Conservation (phyloP, 2,888 invertebrate genomes). For the Nemoura dubitans region DNA sequence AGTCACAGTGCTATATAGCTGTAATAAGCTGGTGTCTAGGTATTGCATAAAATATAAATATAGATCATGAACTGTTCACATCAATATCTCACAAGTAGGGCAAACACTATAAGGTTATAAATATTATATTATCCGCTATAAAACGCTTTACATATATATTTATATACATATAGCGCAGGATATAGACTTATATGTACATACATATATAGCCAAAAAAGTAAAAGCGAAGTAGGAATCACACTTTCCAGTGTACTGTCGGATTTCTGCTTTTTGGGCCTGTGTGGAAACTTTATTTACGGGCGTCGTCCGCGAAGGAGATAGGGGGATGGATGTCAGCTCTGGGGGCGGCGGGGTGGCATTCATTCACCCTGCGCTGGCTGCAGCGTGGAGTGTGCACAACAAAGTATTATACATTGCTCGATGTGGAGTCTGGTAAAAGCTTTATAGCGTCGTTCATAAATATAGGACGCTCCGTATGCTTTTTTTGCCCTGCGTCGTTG, state of each 20-base stretch:
- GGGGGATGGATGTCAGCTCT: neutral
- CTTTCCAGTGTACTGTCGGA: neutral
- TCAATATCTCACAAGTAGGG: conserved; percentile 16
- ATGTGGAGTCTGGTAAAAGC: conserved; percentile 19
- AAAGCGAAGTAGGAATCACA: neutral
- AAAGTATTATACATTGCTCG: conserved; percentile 15
- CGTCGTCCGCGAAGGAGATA: neutral
- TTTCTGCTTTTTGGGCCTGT: conserved; percentile 14
- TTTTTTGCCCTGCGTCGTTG: neutral
- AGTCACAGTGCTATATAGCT: neutral
- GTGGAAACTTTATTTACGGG: neutral
- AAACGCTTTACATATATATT: conserved; percentile 13
- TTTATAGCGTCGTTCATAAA: conserved; percentile 20
- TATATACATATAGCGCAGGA: neutral
- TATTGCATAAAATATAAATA: conserved; percentile 12
- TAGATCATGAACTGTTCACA: conserved; percentile 9
- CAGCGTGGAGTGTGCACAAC: neutral
- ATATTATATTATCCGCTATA: conserved; percentile 19
- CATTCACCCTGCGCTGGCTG: conserved; percentile 13
- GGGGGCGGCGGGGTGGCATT: neutral
- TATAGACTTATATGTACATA: too few species aligned
- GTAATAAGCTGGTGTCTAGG: neutral
- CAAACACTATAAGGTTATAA: neutral
- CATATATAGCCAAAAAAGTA: neutral
- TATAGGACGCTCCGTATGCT: neutral